A percentile compares a stretch with the other conserved stretches of the same genome.
Conservation (phyloP, 2,113 vertebrate species). For the Symphodus melops region DNA sequence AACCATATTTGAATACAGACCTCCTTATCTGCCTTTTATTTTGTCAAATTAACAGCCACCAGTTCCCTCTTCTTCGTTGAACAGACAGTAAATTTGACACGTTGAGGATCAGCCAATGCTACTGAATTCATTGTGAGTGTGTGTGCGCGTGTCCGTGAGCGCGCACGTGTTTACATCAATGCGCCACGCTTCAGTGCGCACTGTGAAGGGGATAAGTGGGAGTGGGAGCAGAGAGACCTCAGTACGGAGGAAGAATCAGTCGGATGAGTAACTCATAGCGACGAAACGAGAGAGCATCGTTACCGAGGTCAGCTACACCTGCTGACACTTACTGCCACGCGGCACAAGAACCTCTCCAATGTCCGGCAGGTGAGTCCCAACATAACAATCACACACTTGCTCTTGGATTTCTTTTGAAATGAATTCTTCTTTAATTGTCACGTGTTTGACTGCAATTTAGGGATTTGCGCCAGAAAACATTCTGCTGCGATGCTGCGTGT, state of each 20-base stretch:
- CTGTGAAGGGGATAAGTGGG: constrained; percentile 72
- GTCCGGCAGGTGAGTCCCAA: constrained; percentile 68
- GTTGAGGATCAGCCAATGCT: constrained; percentile 19
- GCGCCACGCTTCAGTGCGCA: constrained; percentile 72
- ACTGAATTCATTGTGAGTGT: constrained; percentile 19
- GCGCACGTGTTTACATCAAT: constrained; percentile 61
- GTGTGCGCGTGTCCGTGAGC: constrained; percentile 23
- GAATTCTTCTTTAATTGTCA: background rate
- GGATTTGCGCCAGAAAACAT: background rate
- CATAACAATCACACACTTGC: background rate
- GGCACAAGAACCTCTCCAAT: constrained; percentile 27
- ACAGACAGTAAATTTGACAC: constrained; percentile 26
- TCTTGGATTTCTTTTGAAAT: background rate
- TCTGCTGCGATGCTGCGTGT: background rate
- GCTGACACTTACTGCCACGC: constrained; percentile 46
- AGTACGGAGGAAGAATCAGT: constrained; percentile 56
- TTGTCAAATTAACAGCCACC: background rate
- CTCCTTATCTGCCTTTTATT: background rate
- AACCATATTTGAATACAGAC: background rate
- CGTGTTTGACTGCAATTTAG: background rate
- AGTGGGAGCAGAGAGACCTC: constrained; percentile 59
- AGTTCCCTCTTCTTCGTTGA: background rate
- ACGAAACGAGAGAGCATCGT: constrained; percentile 39
- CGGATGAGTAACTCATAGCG: constrained; percentile 54
- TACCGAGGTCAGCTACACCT: constrained; percentile 52